phyloP scores from a whole-genome alignment of 2,797 vertebrate genomes.

The Lagorchestes hirsutus region DNA sequence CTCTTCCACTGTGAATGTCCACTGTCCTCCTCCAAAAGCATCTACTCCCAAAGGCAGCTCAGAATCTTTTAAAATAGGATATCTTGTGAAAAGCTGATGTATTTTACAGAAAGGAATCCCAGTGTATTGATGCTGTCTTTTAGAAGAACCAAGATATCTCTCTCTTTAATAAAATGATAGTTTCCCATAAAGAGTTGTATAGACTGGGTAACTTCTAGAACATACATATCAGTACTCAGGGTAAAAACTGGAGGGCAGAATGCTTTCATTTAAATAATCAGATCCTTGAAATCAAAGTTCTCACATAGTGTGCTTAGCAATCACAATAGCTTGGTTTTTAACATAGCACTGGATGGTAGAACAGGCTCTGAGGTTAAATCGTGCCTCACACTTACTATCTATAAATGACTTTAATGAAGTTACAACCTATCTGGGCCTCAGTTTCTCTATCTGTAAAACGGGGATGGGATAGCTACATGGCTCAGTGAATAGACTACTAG shows the following conservation, averaged over 20 bases:
- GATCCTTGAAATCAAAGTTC: background rate
- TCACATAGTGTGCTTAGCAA: background rate
- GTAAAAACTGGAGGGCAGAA: background rate
- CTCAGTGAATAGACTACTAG: background rate
- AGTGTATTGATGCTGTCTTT: background rate
- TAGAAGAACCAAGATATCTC: background rate
- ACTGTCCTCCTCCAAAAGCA: conserved; percentile 21
- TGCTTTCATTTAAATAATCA: background rate
- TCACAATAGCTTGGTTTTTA: background rate
- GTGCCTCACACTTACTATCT: background rate
- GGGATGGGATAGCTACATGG: background rate
- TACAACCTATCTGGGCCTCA: background rate
- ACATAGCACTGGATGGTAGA: background rate
- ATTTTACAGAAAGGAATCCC: background rate
- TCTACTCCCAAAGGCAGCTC: conserved; percentile 3
- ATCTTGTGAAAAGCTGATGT: conserved; percentile 15
- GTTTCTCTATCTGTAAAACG: background rate
- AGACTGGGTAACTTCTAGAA: background rate
- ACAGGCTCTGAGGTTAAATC: background rate
- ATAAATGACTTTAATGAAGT: background rate
- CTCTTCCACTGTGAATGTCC: conserved; percentile 18
- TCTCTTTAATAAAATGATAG: background rate
- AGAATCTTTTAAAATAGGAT: conserved; percentile 35
- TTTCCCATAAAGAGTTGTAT: background rate
- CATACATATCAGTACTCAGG: background rate